Percentiles rank a stretch among this genome's conserved stretches.
Conservation (phyloP, 2,888 invertebrate species). For the Dinocampus coccinellae region DNA sequence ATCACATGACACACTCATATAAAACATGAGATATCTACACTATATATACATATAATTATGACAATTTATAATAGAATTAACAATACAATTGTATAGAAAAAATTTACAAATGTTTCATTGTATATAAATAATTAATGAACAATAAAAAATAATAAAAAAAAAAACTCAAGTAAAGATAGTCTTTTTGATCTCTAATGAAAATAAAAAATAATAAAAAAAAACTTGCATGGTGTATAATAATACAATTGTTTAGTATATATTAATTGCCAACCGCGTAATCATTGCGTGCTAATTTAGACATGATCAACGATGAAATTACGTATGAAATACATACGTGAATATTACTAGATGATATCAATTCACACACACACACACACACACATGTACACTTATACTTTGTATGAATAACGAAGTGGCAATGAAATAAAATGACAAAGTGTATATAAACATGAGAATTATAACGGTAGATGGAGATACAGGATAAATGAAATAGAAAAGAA, state of each 20-base stretch:
- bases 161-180: not conserved
- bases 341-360: not conserved
- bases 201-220: constrained; percentile 20
- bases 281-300: not conserved
- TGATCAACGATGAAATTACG: not conserved
- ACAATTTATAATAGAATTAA: too few relatives aligned
- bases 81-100: too few relatives aligned
- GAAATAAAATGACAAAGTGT: not conserved
- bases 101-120: too few relatives aligned
- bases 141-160: not conserved
- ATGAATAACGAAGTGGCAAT: not conserved
- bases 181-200: not conserved
- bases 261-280: not conserved
- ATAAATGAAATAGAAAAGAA: too few relatives aligned
- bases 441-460: not conserved
- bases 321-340: not conserved
- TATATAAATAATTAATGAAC: not conserved
- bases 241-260: constrained; percentile 3
- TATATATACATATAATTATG: not conserved
- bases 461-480: not conserved
- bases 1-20: not conserved
- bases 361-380: too few relatives aligned
- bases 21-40: not conserved
- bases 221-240: not conserved
- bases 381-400: too few relatives aligned